Percentiles rank a stretch among this genome's conserved stretches.
Conservation (phyloP, 1,140 invertebrate genomes). For the Hyphantria cunea region DNA sequence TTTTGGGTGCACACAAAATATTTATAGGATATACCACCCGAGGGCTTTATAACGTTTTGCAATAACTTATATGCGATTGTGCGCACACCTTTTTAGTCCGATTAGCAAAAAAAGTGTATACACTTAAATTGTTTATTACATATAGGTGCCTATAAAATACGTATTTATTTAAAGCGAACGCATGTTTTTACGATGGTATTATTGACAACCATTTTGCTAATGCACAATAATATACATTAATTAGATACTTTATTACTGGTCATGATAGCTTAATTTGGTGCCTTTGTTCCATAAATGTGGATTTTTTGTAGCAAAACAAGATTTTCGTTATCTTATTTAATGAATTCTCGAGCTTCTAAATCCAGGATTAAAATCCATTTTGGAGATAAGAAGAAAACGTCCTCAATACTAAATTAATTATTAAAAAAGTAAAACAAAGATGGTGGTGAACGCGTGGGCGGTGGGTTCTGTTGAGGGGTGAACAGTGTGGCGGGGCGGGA, state of each 20-base stretch:
- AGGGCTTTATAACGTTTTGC: constrained; percentile 40
- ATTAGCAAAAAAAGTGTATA: constrained; percentile 42
- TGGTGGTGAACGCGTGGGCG: constrained; percentile 44
- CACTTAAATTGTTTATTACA: constrained; percentile 49
- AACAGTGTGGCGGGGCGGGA: constrained; percentile 24
- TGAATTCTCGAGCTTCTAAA: constrained; percentile 45
- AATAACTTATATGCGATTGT: constrained; percentile 47
- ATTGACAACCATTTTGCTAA: constrained; percentile 66
- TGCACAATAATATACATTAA: constrained; percentile 63
- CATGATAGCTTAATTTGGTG: constrained; percentile 67
- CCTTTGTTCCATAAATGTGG: constrained; percentile 47
- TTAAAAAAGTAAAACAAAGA: constrained; percentile 44
- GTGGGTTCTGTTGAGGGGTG: constrained; percentile 28
- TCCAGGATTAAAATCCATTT: constrained; percentile 44
- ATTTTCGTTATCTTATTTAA: constrained; percentile 43
- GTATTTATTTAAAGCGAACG: constrained; percentile 58
- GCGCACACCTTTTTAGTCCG: constrained; percentile 46
- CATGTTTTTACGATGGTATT: constrained; percentile 58
- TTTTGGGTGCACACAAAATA: constrained; percentile 66
- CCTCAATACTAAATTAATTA: constrained; percentile 50
- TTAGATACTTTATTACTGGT: constrained; percentile 61
- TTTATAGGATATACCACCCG: constrained; percentile 57
- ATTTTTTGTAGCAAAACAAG: constrained; percentile 45
- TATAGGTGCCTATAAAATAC: constrained; percentile 37
- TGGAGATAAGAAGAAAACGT: constrained; percentile 42